A percentile compares a stretch with the other conserved stretches of the same genome.
These are phyloP conservation scores for Heterochromis multidens DNA, from an alignment of 2,113 vertebrate species.

Conservation along the genomic window DNA sequence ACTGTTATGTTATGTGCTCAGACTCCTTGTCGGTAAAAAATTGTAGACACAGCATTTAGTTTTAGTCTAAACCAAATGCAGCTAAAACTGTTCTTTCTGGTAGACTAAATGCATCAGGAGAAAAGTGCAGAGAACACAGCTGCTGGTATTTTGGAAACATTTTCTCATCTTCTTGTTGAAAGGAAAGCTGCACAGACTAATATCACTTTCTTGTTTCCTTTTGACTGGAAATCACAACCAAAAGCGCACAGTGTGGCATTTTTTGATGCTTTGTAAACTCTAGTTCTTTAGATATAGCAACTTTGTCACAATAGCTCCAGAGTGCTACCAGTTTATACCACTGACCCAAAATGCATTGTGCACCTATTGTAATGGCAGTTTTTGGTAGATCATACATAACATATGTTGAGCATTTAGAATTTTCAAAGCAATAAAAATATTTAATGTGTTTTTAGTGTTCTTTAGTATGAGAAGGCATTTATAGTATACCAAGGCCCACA, in stretches of 20 bases:
- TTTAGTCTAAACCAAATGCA: neutral
- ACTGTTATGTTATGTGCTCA: neutral
- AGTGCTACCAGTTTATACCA: neutral
- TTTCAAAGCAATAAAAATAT: neutral
- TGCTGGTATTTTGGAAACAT: neutral
- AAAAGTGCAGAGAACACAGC: neutral
- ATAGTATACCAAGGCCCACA: neutral
- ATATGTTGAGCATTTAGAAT: too few relatives aligned
- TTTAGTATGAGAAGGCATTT: neutral
- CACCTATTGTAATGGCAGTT: neutral
- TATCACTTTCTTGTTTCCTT: neutral
- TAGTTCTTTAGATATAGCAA: neutral
- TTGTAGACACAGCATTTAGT: neutral
- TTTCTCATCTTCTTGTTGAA: neutral
- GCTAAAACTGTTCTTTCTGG: neutral
- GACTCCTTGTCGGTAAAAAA: neutral
- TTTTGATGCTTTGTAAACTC: fast-evolving
- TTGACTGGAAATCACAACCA: neutral
- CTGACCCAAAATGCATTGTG: fast-evolving
- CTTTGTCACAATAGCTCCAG: neutral
- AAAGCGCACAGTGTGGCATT: neutral
- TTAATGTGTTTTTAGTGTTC: neutral
- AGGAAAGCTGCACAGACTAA: neutral
- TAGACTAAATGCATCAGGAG: neutral
- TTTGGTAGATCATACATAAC: neutral